phyloP scores from a whole-genome alignment of 2,797 vertebrate species.

The Synanceia verrucosa region DNA sequence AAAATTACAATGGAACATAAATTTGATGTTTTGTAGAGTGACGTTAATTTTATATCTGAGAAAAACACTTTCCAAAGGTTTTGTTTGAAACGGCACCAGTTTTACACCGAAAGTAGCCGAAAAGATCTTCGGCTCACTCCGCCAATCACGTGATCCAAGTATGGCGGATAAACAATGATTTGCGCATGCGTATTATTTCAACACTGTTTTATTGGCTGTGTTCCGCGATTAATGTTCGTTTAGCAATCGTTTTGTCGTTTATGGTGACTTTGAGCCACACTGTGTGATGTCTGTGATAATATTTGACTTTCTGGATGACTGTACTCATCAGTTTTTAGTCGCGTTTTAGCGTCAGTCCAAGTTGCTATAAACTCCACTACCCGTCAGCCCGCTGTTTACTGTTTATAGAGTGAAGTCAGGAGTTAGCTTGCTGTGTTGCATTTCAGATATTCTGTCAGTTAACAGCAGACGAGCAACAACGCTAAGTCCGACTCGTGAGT shows the following conservation, averaged over 20 bases:
- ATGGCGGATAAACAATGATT: rapidly evolving
- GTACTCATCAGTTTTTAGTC: too few relatives aligned
- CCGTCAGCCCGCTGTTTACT: slow-evolving; percentile 42
- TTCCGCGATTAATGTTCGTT: too few relatives aligned
- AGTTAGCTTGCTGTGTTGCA: not conserved
- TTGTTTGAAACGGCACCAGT: not conserved
- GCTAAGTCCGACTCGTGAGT: not conserved
- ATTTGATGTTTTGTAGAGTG: too few relatives aligned
- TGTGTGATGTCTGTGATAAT: too few relatives aligned
- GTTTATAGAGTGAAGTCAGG: slow-evolving; percentile 38
- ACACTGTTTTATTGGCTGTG: rapidly evolving
- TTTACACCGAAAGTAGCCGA: not conserved
- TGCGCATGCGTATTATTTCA: not conserved
- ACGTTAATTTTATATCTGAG: too few relatives aligned
- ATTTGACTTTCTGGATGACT: rapidly evolving
- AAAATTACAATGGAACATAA: too few relatives aligned
- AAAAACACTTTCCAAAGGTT: too few relatives aligned
- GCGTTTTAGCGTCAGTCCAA: rapidly evolving
- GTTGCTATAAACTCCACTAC: slow-evolving; percentile 43
- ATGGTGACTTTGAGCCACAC: rapidly evolving
- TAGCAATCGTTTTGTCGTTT: too few relatives aligned
- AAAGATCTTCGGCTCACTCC: slow-evolving; percentile 5
- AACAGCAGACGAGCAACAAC: not conserved
- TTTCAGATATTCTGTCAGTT: not conserved
- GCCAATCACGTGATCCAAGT: slow-evolving; percentile 17